These are phyloP conservation scores for Ageneiosus marmoratus DNA, from an alignment of 2,113 vertebrate species.

Conservation along the genomic window DNA sequence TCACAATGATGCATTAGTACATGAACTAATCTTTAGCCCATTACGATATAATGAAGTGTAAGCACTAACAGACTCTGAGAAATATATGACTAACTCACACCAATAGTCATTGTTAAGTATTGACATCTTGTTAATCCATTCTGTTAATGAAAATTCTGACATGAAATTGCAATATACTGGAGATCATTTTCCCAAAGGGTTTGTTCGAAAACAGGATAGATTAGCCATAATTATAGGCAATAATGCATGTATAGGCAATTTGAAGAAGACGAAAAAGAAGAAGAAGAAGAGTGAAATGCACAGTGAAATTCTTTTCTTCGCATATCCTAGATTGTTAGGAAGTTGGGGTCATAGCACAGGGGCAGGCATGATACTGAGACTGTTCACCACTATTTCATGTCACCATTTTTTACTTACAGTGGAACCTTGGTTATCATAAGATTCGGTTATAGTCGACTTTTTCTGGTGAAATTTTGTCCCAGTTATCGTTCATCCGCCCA, in stretches of 20 bases:
- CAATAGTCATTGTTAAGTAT: background rate
- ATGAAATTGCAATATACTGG: background rate
- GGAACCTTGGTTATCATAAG: no score
- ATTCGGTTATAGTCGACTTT: no score
- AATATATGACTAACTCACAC: background rate
- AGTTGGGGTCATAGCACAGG: no score
- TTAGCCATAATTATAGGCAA: background rate
- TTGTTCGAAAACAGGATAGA: background rate
- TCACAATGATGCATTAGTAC: background rate
- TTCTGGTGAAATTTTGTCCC: no score
- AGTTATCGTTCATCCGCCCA: no score
- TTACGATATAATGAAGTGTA: slow-evolving; percentile 11
- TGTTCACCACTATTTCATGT: no score
- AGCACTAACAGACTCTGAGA: background rate
- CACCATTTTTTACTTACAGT: no score
- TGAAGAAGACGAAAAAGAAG: background rate
- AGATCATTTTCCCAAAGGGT: background rate
- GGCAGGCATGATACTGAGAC: no score
- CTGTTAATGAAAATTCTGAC: background rate
- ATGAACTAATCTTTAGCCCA: background rate
- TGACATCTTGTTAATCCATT: background rate
- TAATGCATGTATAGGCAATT: background rate
- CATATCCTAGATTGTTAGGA: no score
- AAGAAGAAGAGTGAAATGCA: no score
- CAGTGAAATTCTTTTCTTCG: no score